Percentiles rank a stretch among this genome's conserved stretches.
Evolutionary conservation across 1,140 invertebrate species (phyloP).

Genomic region (Patella vulgata): DNA sequence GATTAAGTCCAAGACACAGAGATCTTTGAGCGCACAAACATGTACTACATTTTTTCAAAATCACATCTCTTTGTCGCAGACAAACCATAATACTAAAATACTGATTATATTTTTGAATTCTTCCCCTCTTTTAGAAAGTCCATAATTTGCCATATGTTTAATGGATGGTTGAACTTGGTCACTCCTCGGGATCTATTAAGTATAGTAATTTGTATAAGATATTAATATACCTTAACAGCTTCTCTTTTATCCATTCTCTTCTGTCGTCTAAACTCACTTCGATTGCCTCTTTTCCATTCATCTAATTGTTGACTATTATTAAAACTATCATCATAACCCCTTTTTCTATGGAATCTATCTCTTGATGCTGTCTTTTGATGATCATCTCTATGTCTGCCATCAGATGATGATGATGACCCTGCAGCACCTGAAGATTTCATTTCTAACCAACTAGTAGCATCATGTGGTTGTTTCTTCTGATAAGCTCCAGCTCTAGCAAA

Average conservation of each 20-base stretch:
- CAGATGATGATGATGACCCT: background rate
- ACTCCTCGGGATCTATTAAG: no score
- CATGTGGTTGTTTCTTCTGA: constrained; percentile 1
- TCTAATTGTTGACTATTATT: background rate
- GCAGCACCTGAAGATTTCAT: background rate
- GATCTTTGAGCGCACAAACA: no score
- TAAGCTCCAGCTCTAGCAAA: constrained; percentile 4
- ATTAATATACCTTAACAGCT: no score
- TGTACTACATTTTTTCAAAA: no score
- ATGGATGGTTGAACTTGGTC: no score
- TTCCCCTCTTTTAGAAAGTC: no score
- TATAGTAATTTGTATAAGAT: no score
- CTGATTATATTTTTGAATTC: no score
- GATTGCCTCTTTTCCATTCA: background rate
- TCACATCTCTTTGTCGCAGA: no score
- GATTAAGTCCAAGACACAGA: no score
- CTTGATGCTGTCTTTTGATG: background rate
- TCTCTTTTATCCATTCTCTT: constrained; percentile 8
- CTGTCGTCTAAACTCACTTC: background rate
- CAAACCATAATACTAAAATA: no score
- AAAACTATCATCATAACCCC: background rate
- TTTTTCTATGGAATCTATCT: background rate
- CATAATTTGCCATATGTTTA: no score
- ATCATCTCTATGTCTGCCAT: background rate
- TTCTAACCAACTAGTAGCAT: constrained; percentile 6